These are phyloP conservation scores for Alethe diademata DNA, from an alignment of 2,113 vertebrate species.

Conservation along the genomic window DNA sequence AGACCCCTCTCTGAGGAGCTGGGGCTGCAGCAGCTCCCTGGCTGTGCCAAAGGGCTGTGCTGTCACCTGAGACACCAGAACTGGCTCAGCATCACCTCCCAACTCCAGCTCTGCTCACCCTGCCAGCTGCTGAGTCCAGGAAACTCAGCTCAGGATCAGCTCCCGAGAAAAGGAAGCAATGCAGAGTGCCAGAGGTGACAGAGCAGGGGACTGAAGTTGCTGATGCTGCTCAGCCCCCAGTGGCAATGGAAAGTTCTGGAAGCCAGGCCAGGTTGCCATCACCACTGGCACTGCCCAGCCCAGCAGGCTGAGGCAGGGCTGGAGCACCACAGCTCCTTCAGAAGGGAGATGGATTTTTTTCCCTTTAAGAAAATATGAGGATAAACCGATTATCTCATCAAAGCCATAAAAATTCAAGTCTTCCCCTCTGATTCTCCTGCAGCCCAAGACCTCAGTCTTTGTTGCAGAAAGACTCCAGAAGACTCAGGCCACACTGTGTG, in stretches of 20 bases:
- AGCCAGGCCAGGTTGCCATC: background rate
- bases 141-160: background rate
- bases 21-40: background rate
- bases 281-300: background rate
- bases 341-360: background rate
- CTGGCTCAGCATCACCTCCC: background rate
- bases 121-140: background rate
- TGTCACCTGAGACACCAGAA: background rate
- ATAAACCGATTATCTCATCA: background rate
- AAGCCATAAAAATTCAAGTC: background rate
- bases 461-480: background rate
- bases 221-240: background rate
- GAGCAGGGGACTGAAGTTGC: background rate
- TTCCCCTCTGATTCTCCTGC: background rate
- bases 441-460: background rate
- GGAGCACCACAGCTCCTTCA: background rate
- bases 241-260: background rate
- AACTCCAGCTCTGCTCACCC: background rate
- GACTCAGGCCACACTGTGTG: accelerated
- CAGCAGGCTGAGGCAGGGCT: background rate
- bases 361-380: background rate
- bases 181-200: background rate
- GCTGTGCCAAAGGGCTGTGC: background rate
- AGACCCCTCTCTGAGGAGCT: background rate
- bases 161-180: background rate